Evolutionary conservation across 1,140 invertebrate species (phyloP).

Genomic region (Holotrichia oblita): DNA sequence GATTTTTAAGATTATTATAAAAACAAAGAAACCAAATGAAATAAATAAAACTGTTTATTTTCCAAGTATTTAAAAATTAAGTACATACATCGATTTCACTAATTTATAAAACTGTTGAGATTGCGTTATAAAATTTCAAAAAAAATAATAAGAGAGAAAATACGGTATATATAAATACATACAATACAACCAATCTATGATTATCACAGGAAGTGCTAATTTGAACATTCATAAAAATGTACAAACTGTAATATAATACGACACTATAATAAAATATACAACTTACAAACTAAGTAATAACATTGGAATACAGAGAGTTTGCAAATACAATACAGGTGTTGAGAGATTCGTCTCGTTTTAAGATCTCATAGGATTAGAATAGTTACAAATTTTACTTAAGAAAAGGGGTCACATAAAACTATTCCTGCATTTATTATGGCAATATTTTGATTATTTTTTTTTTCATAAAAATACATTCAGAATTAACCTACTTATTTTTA

Average conservation of each 20-base stretch:
- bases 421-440: not conserved
- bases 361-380: too few relatives aligned
- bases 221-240: slow-evolving; percentile 25
- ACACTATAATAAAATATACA: slow-evolving; percentile 23
- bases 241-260: slow-evolving; percentile 24
- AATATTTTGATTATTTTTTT: not conserved
- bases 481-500: slow-evolving; percentile 8
- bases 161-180: slow-evolving; percentile 30
- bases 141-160: slow-evolving; percentile 30
- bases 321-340: slow-evolving; percentile 17
- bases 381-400: too few relatives aligned
- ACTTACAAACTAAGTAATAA: not conserved
- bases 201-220: slow-evolving; percentile 33
- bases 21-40: not conserved
- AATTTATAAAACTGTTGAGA: not conserved
- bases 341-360: too few relatives aligned
- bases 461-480: too few relatives aligned
- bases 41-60: not conserved
- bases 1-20: too few relatives aligned
- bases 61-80: slow-evolving; percentile 27
- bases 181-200: slow-evolving; percentile 32
- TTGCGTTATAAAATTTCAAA: too few relatives aligned
- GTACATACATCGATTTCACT: slow-evolving; percentile 11
- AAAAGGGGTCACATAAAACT: too few relatives aligned
- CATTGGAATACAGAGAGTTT: slow-evolving; percentile 14